These are phyloP conservation scores for Paedocypris micromegethes DNA, from an alignment of 2,797 vertebrate species.

Conservation along the genomic window DNA sequence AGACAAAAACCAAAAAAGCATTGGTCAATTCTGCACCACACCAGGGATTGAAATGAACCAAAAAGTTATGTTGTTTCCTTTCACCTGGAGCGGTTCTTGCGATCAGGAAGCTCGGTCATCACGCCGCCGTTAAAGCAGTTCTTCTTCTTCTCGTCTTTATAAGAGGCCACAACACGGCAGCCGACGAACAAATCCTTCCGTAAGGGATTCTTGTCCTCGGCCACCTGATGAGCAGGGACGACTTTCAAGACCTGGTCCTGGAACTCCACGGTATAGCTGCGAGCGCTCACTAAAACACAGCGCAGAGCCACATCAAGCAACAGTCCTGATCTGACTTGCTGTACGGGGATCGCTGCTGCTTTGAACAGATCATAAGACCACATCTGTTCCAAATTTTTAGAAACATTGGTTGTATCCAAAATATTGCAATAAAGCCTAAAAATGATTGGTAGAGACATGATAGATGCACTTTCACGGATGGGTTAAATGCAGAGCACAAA, in stretches of 20 bases:
- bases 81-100: slow-evolving; percentile 87
- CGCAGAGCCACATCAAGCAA: neutral
- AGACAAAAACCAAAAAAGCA: neutral
- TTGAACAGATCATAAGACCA: neutral
- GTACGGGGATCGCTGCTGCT: too few species aligned
- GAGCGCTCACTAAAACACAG: slow-evolving; percentile 40
- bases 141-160: slow-evolving; percentile 71
- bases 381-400: too few species aligned
- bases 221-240: slow-evolving; percentile 86
- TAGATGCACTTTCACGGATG: too few species aligned
- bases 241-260: slow-evolving; percentile 83
- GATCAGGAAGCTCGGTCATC: slow-evolving; percentile 82
- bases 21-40: too few species aligned
- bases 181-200: slow-evolving; percentile 78
- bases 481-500: too few species aligned
- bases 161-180: slow-evolving; percentile 80
- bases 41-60: too few species aligned
- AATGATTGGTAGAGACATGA: too few species aligned
- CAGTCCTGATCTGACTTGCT: too few species aligned
- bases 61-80: neutral
- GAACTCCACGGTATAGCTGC: slow-evolving; percentile 85
- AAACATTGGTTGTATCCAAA: too few species aligned
- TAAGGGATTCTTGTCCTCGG: slow-evolving; percentile 70
- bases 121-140: slow-evolving; percentile 77
- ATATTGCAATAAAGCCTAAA: too few species aligned